These are phyloP conservation scores for Oeneis ivallda DNA, from an alignment of 2,888 invertebrate genomes.

Conservation along the genomic window DNA sequence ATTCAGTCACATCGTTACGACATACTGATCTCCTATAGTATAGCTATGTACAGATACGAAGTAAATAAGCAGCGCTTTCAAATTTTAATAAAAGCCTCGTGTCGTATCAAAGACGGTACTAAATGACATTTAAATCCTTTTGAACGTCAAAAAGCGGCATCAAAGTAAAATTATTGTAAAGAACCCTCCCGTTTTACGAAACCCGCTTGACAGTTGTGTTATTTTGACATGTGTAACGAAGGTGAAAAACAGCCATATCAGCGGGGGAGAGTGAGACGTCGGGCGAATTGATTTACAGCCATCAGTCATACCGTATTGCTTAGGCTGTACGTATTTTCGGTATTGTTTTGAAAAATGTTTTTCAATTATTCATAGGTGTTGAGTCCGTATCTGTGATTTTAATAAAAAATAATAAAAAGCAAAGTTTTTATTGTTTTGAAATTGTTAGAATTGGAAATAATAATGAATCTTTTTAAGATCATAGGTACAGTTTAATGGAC, in stretches of 20 bases:
- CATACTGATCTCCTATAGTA: not conserved
- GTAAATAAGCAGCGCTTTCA: slow-evolving; percentile 7
- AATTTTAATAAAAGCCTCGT: slow-evolving; percentile 13
- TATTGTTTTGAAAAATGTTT: slow-evolving; percentile 20
- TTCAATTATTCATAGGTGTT: not conserved
- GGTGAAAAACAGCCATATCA: slow-evolving; percentile 75
- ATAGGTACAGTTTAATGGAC: too few relatives aligned
- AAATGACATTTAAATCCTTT: slow-evolving; percentile 37
- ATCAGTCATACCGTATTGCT: slow-evolving; percentile 62
- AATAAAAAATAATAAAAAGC: not conserved
- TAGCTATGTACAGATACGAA: not conserved
- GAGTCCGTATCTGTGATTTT: not conserved
- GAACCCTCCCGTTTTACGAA: slow-evolving; percentile 37
- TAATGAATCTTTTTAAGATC: too few relatives aligned
- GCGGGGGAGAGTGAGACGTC: slow-evolving; percentile 69
- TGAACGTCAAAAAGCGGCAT: slow-evolving; percentile 26
- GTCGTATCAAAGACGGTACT: slow-evolving; percentile 6
- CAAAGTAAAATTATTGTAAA: slow-evolving; percentile 32
- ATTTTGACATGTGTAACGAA: slow-evolving; percentile 79
- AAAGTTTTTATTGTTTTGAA: not conserved
- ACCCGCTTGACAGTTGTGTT: slow-evolving; percentile 50
- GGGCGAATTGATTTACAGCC: slow-evolving; percentile 76
- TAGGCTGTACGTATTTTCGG: slow-evolving; percentile 25
- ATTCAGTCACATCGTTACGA: too few relatives aligned
- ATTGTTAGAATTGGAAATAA: too few relatives aligned